Base-by-base conservation (phyloP, 2,888 invertebrate genomes). In the Chromoteleia sp. region DNA sequence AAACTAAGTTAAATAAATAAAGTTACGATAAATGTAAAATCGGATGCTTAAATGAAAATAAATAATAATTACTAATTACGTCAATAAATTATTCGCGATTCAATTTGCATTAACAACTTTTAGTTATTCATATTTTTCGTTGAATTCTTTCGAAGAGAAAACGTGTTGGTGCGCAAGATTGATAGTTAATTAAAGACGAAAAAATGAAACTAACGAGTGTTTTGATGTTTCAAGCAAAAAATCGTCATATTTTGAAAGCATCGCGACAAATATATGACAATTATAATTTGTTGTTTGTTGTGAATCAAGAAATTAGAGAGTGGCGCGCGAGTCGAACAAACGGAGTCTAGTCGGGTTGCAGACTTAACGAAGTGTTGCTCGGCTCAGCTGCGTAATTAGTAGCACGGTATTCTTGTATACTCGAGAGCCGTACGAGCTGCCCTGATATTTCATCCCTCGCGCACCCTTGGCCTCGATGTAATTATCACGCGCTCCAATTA, bases 401-500 rank as follows among this genome's bases (percentile, higher is more conserved):
- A 81, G 74, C 65, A 25, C 14, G 80, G 80, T 50, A 80, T 75
- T 75, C 80, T 74, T 75, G 75, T 73, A 67, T 39, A 71, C 45
- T 71, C 61, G 71, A 65, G 76, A 81, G 59, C 67, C 50, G 59
- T 65, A 50, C 65, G 52, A 76, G 54, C 50, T 68, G 65, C 68
- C 74, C 81, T 78, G 78, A 71, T 73, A 73, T 71, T 81, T 76
- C 81, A 81, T 76, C 80, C 81, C 81, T 67, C 65, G 63, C 45
- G 54, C 39, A 70, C 76, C 73, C 68, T 71, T 77, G 76, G 73
- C 67, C 76, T 67, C 48, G 73, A 81, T 77, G 76, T 77, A 81
- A 81, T 81, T 73, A 73, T 67, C 67, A 73, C 68, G 67, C 73
- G 81, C 81, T 73, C 71, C 76, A 81, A 77, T 81, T 76, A 81